Conservation (phyloP, 2,113 vertebrate genomes). For the Pterocles gutturalis region DNA sequence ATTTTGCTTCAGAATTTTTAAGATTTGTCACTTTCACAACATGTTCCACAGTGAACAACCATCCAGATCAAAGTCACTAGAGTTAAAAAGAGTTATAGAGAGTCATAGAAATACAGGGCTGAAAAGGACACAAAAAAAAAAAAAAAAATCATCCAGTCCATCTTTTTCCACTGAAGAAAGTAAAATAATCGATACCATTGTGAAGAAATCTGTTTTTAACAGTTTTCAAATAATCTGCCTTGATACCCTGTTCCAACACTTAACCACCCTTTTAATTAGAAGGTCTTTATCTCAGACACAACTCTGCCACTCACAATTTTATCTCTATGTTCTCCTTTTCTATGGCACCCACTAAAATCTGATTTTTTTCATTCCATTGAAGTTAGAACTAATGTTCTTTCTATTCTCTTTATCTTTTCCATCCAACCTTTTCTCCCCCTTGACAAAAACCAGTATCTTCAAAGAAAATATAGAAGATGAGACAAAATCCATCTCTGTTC, state of each 20-base stretch:
- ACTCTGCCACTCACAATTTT: conserved; percentile 15
- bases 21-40: neutral
- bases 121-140: neutral
- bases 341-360: neutral
- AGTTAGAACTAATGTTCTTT: conserved; percentile 23
- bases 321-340: neutral
- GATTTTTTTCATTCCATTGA: neutral
- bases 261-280: neutral
- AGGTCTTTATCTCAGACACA: neutral
- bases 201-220: neutral
- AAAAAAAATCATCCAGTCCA: neutral
- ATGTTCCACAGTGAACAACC: neutral
- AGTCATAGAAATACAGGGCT: neutral
- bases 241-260: neutral
- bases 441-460: conserved; percentile 18
- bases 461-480: neutral
- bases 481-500: conserved; percentile 8
- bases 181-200: neutral
- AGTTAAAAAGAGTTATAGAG: neutral
- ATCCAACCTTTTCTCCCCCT: neutral
- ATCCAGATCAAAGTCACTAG: neutral
- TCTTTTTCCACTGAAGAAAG: neutral
- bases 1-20: neutral
- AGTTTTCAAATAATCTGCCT: conserved; percentile 2
- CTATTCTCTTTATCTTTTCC: neutral